A percentile compares a stretch with the other conserved stretches of the same genome.
phyloP scores from a whole-genome alignment of 2,888 invertebrate genomes.

The Tillus elongatus region DNA sequence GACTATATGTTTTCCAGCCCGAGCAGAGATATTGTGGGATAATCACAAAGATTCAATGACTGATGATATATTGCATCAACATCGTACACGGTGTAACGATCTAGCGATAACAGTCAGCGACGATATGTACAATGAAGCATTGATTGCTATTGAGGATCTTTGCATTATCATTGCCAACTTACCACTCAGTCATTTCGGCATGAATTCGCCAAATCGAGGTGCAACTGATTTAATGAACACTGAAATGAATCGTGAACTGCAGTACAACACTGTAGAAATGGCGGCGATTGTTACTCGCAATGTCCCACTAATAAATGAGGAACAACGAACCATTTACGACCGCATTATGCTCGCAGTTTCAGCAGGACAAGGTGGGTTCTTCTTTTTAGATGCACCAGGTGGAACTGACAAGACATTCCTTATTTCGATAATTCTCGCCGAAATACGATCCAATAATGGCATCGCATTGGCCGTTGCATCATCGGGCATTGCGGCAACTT shows the following conservation, averaged over 20 bases:
- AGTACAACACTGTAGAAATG: too few relatives aligned
- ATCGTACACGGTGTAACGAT: conserved; percentile 22
- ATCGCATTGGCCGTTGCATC: conserved; percentile 24
- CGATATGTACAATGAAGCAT: conserved; percentile 18
- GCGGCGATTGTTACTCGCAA: conserved; percentile 19
- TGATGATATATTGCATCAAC: conserved; percentile 25
- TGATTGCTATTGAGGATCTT: conserved; percentile 17
- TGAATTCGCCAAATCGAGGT: conserved; percentile 27
- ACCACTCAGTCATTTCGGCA: conserved; percentile 26
- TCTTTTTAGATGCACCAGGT: too few relatives aligned
- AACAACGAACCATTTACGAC: conserved; percentile 23
- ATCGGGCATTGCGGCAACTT: too few relatives aligned
- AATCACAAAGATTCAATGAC: too few relatives aligned
- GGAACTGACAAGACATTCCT: conserved; percentile 39
- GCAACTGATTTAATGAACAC: conserved; percentile 18
- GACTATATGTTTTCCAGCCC: conserved; percentile 26
- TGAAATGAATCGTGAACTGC: conserved; percentile 14
- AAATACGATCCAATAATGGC: conserved; percentile 27
- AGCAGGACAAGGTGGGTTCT: too few relatives aligned
- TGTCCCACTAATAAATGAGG: conserved; percentile 19
- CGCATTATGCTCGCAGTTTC: conserved; percentile 12
- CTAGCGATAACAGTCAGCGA: conserved; percentile 13
- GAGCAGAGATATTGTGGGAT: conserved; percentile 21
- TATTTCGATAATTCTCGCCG: conserved; percentile 33
- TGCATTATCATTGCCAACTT: conserved; percentile 19